Evolutionary conservation across 53 echinoderm and acorn worm species (phyloP).

Genomic region (Apostichopus leukothele): DNA sequence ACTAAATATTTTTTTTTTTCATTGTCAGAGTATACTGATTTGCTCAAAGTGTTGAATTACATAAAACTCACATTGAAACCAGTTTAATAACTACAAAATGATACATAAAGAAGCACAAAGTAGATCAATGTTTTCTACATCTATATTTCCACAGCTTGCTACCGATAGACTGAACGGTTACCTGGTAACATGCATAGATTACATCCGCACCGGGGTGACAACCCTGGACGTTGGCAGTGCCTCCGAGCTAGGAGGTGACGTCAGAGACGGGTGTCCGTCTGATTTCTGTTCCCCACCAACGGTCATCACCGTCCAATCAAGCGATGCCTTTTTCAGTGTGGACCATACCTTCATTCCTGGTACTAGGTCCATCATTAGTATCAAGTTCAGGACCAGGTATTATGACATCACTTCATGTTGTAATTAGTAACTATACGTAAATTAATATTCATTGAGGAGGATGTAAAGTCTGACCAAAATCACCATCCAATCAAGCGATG

Average conservation of each 20-base stretch:
- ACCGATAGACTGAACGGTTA: conserved; percentile 97
- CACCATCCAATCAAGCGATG: conserved; percentile 49
- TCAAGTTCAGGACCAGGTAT: conserved; percentile 86
- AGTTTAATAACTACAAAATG: no score
- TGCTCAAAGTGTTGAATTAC: background rate
- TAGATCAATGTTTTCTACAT: background rate
- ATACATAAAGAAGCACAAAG: no score
- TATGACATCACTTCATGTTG: background rate
- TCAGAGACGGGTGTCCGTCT: conserved; percentile 70
- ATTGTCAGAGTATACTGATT: no score
- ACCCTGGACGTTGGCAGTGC: conserved; percentile 74
- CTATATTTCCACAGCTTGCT: conserved; percentile 56
- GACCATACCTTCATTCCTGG: conserved; percentile 77
- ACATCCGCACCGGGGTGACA: conserved; percentile 70
- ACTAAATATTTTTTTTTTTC: no score
- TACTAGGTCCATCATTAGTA: conserved; percentile 78
- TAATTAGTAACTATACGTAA: no score
- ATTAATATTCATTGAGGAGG: no score
- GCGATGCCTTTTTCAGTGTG: conserved; percentile 69
- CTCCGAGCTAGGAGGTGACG: conserved; percentile 65
- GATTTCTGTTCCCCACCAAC: conserved; percentile 97
- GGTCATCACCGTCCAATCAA: conserved; percentile 71
- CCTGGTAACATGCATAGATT: conserved; percentile 86
- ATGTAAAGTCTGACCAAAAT: no score
- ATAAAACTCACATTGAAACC: background rate